These are phyloP conservation scores for Macrostomum lignano DNA, from an alignment of 1,140 invertebrate species.

Conservation along the genomic window DNA sequence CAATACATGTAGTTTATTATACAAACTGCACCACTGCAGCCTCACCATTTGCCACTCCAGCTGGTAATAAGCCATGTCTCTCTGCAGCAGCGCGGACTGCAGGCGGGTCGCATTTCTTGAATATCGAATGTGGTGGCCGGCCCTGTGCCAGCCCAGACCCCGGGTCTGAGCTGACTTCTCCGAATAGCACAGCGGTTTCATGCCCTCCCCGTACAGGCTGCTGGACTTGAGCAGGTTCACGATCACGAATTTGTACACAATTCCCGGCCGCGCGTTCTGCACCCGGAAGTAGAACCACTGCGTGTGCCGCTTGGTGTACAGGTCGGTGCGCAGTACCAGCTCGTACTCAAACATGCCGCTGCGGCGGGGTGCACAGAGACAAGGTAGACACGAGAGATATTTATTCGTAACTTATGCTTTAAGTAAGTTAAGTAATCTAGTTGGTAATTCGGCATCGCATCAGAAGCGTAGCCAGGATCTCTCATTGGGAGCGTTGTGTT, in stretches of 20 bases:
- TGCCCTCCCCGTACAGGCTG: conserved; percentile 24
- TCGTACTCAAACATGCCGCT: conserved; percentile 28
- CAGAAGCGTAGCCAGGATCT: no score
- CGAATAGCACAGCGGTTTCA: conserved; percentile 22
- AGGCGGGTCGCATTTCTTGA: conserved; percentile 16
- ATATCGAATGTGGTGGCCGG: conserved; percentile 21
- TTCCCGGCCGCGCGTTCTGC: conserved; percentile 15
- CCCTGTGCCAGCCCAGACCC: conserved; percentile 16
- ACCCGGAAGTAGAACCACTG: conserved; percentile 28
- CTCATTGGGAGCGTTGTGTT: no score
- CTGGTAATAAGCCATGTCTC: conserved; percentile 10
- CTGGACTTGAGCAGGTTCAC: conserved; percentile 22
- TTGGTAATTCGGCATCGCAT: no score
- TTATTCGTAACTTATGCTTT: no score
- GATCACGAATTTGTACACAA: conserved; percentile 22
- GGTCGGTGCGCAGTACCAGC: conserved; percentile 22
- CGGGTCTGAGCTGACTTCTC: conserved; percentile 15
- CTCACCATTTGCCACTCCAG: conserved; percentile 9
- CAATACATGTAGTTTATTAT: not conserved
- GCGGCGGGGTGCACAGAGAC: no score
- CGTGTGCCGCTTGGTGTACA: conserved; percentile 25
- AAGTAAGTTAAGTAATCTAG: no score
- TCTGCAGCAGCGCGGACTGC: conserved; percentile 21
- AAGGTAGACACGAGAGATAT: no score
- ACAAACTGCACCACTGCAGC: not conserved